Evolutionary conservation across 2,888 invertebrate species (phyloP).

Genomic region (Ferrisia virgata): DNA sequence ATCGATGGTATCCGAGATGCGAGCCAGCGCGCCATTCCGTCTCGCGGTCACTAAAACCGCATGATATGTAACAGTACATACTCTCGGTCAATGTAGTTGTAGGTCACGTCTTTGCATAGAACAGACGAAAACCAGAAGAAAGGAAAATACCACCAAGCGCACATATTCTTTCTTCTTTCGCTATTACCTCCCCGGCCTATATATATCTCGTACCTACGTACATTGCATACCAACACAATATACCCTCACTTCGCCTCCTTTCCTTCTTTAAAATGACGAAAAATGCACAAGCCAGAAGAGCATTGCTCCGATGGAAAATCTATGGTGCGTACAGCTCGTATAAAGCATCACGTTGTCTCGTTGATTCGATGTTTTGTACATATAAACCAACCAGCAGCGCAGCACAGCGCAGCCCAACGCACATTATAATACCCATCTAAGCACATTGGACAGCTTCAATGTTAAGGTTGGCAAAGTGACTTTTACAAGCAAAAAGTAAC

Average conservation of each 20-base stretch:
- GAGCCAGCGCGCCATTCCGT: not conserved
- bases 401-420: not conserved
- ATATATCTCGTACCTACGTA: not conserved
- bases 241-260: not conserved
- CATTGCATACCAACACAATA: not conserved
- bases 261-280: not conserved
- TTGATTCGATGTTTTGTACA: not conserved
- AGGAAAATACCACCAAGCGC: not conserved
- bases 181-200: not conserved
- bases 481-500: not conserved
- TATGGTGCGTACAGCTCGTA: too few relatives aligned
- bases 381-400: too few relatives aligned
- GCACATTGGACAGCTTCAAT: not conserved
- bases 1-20: not conserved
- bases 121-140: constrained; percentile 10
- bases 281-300: not conserved
- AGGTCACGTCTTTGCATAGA: constrained; percentile 18
- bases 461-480: constrained; percentile 29
- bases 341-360: not conserved
- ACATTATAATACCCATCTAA: not conserved
- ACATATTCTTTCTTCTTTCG: too few relatives aligned
- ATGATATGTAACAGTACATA: constrained; percentile 26
- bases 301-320: not conserved
- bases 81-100: not conserved
- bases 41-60: constrained; percentile 10